Conservation (phyloP, 1,140 invertebrate species). For the Drosophila pseudoobscura region DNA sequence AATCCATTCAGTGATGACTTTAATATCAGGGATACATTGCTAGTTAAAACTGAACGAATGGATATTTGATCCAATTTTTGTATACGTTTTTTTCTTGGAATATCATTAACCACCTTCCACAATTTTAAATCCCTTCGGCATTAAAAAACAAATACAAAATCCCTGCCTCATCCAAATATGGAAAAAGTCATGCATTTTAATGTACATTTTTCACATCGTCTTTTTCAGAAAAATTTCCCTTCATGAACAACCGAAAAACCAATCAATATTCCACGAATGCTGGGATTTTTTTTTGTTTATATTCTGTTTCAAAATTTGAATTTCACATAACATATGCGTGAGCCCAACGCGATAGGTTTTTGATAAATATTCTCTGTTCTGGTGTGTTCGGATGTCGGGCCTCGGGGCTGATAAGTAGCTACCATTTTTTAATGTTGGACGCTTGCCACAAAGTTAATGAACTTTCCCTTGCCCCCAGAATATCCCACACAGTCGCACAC, state of each 20-base stretch:
- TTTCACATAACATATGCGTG: slow-evolving; percentile 61
- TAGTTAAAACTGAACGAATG: too few relatives aligned
- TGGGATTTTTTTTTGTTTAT: slow-evolving; percentile 24
- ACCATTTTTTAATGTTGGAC: slow-evolving; percentile 72
- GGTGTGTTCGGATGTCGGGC: not conserved
- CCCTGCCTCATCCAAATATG: not conserved
- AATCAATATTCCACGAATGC: slow-evolving; percentile 31
- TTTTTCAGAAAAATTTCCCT: slow-evolving; percentile 25
- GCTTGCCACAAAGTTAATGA: slow-evolving; percentile 48
- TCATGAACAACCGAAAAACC: slow-evolving; percentile 34
- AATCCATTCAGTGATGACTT: too few relatives aligned
- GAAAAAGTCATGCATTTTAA: slow-evolving; percentile 49
- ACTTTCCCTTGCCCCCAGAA: slow-evolving; percentile 20
- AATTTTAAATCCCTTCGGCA: too few relatives aligned
- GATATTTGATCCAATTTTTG: too few relatives aligned
- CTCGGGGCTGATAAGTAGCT: slow-evolving; percentile 64
- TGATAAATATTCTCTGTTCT: slow-evolving; percentile 41
- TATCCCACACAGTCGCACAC: slow-evolving; percentile 4
- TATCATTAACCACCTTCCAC: too few relatives aligned
- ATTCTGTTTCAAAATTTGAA: slow-evolving; percentile 30
- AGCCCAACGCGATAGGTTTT: slow-evolving; percentile 53
- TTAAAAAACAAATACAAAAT: slow-evolving; percentile 1
- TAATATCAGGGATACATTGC: too few relatives aligned
- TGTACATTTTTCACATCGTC: slow-evolving; percentile 13
- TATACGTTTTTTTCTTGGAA: too few relatives aligned